A percentile compares a stretch with the other conserved stretches of the same genome.
Conservation (phyloP, 2,797 vertebrate genomes). For the Sebastes trivittatus region DNA sequence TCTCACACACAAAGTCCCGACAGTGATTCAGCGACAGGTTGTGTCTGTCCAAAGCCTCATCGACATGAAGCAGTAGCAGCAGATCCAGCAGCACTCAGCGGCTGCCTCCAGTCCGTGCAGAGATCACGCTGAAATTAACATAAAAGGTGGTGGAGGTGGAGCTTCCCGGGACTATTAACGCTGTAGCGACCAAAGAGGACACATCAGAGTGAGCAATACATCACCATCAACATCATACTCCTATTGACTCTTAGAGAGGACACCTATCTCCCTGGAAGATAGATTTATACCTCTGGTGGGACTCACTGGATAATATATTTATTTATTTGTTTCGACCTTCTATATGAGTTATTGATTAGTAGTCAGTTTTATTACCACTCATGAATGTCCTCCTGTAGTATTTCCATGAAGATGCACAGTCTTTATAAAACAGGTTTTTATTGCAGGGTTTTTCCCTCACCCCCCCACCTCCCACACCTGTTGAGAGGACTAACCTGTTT, state of each 20-base stretch:
- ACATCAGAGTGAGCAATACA: background rate
- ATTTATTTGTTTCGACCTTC: background rate
- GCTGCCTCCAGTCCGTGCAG: conserved; percentile 29
- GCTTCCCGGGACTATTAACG: conserved; percentile 58
- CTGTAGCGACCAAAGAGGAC: conserved; percentile 34
- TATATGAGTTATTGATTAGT: background rate
- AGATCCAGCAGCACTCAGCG: conserved; percentile 8
- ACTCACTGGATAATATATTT: too few species aligned
- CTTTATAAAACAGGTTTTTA: background rate
- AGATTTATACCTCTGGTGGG: background rate
- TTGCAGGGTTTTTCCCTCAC: too few species aligned
- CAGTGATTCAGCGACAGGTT: conserved; percentile 18
- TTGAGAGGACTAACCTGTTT: background rate
- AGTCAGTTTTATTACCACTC: too few species aligned
- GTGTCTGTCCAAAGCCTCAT: conserved; percentile 15
- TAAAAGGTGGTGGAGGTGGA: conserved; percentile 78
- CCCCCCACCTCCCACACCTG: background rate
- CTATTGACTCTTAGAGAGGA: background rate
- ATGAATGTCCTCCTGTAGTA: background rate
- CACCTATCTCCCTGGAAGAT: background rate
- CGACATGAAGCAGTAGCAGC: conserved; percentile 35
- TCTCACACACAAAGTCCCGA: background rate
- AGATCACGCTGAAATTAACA: conserved; percentile 74
- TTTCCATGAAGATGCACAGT: background rate
- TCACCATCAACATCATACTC: background rate